phyloP scores from a whole-genome alignment of 2,113 vertebrate genomes.

The Melanotaenia duboulayi region DNA sequence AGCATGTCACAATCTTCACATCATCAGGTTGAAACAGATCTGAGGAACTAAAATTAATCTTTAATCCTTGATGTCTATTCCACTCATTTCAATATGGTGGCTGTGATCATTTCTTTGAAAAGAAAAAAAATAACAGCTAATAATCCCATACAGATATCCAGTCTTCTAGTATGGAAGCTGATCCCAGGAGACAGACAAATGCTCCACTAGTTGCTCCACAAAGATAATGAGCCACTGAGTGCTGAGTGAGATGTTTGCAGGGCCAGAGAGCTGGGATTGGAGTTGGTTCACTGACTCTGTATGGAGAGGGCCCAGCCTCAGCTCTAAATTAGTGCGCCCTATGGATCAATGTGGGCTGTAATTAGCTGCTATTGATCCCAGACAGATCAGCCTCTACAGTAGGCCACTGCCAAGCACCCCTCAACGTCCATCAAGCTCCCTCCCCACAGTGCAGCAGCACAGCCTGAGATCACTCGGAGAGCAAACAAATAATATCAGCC shows the following conservation, averaged over 20 bases:
- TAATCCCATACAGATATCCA: constrained; percentile 43
- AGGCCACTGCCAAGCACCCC: constrained; percentile 77
- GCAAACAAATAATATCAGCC: constrained; percentile 74
- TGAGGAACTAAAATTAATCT: background rate
- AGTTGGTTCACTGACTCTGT: constrained; percentile 66
- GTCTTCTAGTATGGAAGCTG: constrained; percentile 28
- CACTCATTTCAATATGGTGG: background rate
- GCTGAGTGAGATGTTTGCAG: constrained; percentile 78
- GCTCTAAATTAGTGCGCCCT: constrained; percentile 80
- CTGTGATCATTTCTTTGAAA: background rate
- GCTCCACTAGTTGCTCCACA: constrained; percentile 69
- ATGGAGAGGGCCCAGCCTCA: constrained; percentile 59
- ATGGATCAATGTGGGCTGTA: constrained; percentile 82
- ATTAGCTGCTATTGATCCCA: constrained; percentile 84
- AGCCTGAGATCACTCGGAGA: constrained; percentile 66
- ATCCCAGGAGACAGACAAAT: constrained; percentile 57
- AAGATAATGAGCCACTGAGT: constrained; percentile 76
- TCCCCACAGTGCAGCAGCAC: constrained; percentile 50
- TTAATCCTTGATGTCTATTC: background rate
- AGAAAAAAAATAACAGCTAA: constrained; percentile 30
- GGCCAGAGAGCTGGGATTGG: constrained; percentile 71
- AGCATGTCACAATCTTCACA: no score
- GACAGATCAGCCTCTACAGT: constrained; percentile 80
- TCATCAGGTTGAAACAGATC: no score
- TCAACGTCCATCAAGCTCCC: constrained; percentile 73